Evolutionary conservation across 2,888 invertebrate species (phyloP).

Genomic region (Artemia sinica): DNA sequence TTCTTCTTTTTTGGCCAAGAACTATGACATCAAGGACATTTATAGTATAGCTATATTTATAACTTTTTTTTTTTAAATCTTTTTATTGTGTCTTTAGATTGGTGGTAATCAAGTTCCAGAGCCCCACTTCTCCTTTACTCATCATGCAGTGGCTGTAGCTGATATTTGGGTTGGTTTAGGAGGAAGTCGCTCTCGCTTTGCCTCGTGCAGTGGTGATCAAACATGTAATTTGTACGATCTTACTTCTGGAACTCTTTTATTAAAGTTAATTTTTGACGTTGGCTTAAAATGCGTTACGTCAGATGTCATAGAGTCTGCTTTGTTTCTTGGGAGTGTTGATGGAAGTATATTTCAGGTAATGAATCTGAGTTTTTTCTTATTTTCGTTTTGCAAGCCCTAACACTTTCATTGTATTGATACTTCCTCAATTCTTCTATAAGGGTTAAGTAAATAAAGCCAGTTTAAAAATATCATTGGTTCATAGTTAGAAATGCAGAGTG

Average conservation of each 20-base stretch:
- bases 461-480: too few relatives aligned
- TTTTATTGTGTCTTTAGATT: too few relatives aligned
- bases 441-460: too few relatives aligned
- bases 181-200: constrained; percentile 49
- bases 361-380: background rate
- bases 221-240: constrained; percentile 67
- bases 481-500: too few relatives aligned
- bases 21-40: too few relatives aligned
- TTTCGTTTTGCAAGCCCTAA: background rate
- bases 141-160: constrained; percentile 61
- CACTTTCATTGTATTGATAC: too few relatives aligned
- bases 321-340: constrained; percentile 53
- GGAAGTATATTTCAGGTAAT: constrained; percentile 46
- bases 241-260: constrained; percentile 41
- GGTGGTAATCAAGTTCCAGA: constrained; percentile 37
- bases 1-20: too few relatives aligned
- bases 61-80: too few relatives aligned
- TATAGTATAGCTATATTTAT: too few relatives aligned
- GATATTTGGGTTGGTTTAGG: constrained; percentile 56
- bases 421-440: too few relatives aligned
- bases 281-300: constrained; percentile 49
- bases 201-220: constrained; percentile 60
- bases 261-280: constrained; percentile 54
- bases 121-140: constrained; percentile 51
- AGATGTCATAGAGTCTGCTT: constrained; percentile 48